Evolutionary conservation across 2,113 vertebrate species (phyloP).

Genomic region (Rallus limicola): DNA sequence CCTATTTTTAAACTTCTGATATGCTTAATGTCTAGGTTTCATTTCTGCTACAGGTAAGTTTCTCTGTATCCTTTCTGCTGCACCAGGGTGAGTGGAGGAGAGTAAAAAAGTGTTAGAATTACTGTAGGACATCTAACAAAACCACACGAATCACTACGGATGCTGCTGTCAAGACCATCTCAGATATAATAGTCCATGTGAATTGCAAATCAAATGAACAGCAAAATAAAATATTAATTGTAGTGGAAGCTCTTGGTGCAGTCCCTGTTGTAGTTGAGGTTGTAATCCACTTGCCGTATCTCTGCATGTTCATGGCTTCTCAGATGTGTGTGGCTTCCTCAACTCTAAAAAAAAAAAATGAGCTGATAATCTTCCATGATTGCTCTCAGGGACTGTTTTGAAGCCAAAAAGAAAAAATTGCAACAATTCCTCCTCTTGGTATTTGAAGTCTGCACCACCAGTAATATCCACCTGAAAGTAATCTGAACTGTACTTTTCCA

Average conservation of each 20-base stretch:
- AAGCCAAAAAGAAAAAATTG: neutral
- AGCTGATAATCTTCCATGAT: neutral
- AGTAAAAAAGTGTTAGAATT: neutral
- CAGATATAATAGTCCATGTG: neutral
- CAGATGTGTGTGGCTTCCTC: neutral
- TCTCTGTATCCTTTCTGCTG: neutral
- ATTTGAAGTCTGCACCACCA: neutral
- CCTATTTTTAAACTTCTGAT: neutral
- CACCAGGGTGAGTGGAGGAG: neutral
- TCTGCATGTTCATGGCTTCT: neutral
- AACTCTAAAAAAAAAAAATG: neutral
- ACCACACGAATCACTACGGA: neutral
- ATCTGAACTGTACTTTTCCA: neutral
- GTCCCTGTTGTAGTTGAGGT: neutral
- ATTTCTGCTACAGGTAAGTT: neutral
- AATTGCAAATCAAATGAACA: neutral
- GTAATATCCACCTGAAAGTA: neutral
- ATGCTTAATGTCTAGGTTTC: neutral
- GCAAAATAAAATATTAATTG: neutral
- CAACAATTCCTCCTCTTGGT: neutral
- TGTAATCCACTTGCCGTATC: neutral
- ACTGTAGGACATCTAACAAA: neutral
- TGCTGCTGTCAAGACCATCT: neutral
- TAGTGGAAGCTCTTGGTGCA: neutral
- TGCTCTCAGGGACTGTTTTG: neutral